Percentiles rank a stretch among this genome's conserved stretches.
Conservation (phyloP, 2,797 vertebrate species). For the Pangasius djambal region DNA sequence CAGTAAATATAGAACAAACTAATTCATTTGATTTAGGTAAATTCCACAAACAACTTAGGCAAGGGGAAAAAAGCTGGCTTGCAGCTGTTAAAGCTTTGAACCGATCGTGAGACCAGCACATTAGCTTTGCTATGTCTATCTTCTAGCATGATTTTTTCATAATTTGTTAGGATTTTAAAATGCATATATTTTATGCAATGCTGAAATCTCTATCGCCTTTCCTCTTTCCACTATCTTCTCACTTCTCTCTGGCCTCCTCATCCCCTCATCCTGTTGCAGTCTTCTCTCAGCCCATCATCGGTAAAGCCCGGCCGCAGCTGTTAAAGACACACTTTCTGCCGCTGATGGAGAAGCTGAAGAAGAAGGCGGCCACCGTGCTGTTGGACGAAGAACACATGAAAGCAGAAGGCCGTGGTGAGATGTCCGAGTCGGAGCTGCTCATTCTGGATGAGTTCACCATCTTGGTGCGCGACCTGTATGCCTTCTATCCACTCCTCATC, state of each 20-base stretch:
- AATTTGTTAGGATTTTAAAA: neutral
- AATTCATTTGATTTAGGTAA: neutral
- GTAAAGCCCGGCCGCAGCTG: constrained; percentile 89
- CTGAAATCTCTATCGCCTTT: neutral
- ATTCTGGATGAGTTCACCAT: constrained; percentile 94
- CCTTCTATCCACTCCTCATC: constrained; percentile 95
- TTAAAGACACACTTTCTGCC: constrained; percentile 95
- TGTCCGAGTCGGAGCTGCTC: constrained; percentile 94
- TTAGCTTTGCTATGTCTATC: neutral
- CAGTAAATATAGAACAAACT: neutral
- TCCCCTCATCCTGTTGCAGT: constrained; percentile 68
- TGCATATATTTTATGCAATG: neutral
- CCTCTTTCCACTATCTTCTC: neutral
- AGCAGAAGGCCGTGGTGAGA: constrained; percentile 91
- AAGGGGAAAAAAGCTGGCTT: neutral
- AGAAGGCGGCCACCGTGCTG: constrained; percentile 90
- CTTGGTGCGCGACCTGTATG: constrained; percentile 91
- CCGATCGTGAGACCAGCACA: neutral
- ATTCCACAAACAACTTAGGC: neutral
- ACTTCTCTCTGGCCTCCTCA: neutral
- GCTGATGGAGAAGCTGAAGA: constrained; percentile 95
- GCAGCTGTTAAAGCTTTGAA: neutral
- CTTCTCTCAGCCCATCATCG: constrained; percentile 97
- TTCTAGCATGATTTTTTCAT: neutral
- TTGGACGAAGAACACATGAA: constrained; percentile 93